A percentile compares a stretch with the other conserved stretches of the same genome.
Evolutionary conservation across 2,888 invertebrate genomes (phyloP).

Genomic region (Phaonia tiefii): DNA sequence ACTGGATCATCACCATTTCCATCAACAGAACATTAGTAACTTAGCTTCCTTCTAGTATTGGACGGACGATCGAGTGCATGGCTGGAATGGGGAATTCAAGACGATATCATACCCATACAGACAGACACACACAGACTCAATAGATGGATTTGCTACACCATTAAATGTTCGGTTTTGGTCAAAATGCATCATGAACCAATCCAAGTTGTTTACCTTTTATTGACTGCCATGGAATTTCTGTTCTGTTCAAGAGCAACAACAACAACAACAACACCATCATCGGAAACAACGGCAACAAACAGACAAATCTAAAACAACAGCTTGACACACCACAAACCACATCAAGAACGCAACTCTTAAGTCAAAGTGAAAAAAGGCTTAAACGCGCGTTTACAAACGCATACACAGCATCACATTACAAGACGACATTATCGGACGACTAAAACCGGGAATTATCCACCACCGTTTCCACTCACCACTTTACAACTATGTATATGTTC

Average conservation of each 20-base stretch:
- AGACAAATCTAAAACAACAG: conserved; percentile 26
- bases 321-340: not conserved
- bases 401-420: conserved; percentile 22
- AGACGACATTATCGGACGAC: conserved; percentile 6
- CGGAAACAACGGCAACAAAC: not conserved
- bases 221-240: conserved; percentile 48
- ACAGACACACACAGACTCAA: not conserved
- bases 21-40: not conserved
- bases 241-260: conserved; percentile 29
- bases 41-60: too few relatives aligned
- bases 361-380: not conserved
- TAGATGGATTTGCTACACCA: conserved; percentile 29
- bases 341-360: not conserved
- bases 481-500: too few relatives aligned
- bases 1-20: conserved; percentile 13
- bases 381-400: conserved; percentile 10
- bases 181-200: conserved; percentile 29
- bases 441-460: not conserved
- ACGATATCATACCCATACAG: conserved; percentile 5
- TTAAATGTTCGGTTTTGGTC: conserved; percentile 25
- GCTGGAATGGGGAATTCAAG: conserved; percentile 5
- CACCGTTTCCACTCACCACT: too few relatives aligned
- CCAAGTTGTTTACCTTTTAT: conserved; percentile 50
- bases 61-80: not conserved
- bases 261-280: not conserved